phyloP scores from a whole-genome alignment of 2,888 invertebrate genomes.

The Hemaris fuciformis region DNA sequence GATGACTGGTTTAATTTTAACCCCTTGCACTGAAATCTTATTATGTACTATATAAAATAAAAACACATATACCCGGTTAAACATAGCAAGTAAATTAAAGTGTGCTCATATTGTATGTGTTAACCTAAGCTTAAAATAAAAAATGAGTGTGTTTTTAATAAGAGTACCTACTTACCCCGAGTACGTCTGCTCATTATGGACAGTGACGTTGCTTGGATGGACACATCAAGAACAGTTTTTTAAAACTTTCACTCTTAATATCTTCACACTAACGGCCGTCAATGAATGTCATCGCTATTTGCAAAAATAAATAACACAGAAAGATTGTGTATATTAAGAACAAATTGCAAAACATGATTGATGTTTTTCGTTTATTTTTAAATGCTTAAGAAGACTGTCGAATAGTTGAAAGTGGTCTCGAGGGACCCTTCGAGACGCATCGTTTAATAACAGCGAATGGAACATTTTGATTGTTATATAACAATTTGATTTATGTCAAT shows the following conservation, averaged over 20 bases:
- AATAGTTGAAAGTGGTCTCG: neutral
- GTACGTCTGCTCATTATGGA: neutral
- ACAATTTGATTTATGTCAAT: constrained; percentile 31
- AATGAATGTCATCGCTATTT: neutral
- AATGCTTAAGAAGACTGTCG: neutral
- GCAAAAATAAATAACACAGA: neutral
- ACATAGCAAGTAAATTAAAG: too few relatives aligned
- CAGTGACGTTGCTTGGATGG: neutral
- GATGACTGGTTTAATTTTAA: neutral
- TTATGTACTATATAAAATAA: too few relatives aligned
- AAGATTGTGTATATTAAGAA: neutral
- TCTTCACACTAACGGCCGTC: neutral
- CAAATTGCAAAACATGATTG: neutral
- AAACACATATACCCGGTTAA: too few relatives aligned
- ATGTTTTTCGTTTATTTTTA: neutral
- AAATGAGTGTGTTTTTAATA: neutral
- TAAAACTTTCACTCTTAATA: neutral
- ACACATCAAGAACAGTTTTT: neutral
- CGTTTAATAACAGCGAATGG: neutral
- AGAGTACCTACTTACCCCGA: neutral
- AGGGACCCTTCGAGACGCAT: neutral
- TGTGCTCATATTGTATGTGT: too few relatives aligned
- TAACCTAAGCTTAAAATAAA: too few relatives aligned
- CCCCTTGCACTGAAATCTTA: too few relatives aligned
- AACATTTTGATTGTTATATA: constrained; percentile 20